These are phyloP conservation scores for Drosophila prostipennis DNA, from an alignment of 2,888 invertebrate species.

Conservation along the genomic window DNA sequence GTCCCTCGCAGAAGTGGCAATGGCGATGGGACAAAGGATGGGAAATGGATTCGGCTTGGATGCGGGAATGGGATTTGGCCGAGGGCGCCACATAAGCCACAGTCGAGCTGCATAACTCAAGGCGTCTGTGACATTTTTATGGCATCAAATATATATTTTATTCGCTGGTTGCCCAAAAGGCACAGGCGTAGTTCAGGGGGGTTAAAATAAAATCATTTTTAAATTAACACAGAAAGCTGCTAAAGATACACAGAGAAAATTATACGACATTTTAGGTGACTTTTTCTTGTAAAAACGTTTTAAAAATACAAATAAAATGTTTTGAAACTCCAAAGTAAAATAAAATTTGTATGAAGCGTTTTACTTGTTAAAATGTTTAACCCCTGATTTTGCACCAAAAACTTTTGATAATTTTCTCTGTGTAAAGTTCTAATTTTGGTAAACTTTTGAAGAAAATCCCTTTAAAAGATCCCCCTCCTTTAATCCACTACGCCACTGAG, in stretches of 20 bases:
- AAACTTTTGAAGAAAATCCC: too few relatives aligned
- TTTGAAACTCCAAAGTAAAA: too few relatives aligned
- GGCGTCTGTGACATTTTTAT: slow-evolving; percentile 80
- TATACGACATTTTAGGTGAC: too few relatives aligned
- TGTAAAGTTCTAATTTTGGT: too few relatives aligned
- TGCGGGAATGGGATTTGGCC: slow-evolving; percentile 15
- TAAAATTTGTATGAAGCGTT: too few relatives aligned
- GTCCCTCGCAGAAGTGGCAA: slow-evolving; percentile 30
- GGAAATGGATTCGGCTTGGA: not conserved
- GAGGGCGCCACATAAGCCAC: slow-evolving; percentile 68
- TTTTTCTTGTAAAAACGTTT: too few relatives aligned
- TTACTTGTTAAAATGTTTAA: too few relatives aligned
- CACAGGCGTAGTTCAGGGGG: not conserved
- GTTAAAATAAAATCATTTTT: not conserved
- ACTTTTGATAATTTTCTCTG: too few relatives aligned
- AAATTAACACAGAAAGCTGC: too few relatives aligned
- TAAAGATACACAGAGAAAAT: too few relatives aligned
- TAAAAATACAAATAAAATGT: too few relatives aligned
- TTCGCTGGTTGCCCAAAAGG: slow-evolving; percentile 44
- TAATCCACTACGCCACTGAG: slow-evolving; percentile 3
- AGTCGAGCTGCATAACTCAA: slow-evolving; percentile 71
- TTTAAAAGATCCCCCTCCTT: not conserved
- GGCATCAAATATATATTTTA: slow-evolving; percentile 70
- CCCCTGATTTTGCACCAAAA: too few relatives aligned
- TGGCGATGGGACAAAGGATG: slow-evolving; percentile 15